Evolutionary conservation across 2,113 vertebrate genomes (phyloP).

Genomic region (Calyptommatus sinebrachiatus): DNA sequence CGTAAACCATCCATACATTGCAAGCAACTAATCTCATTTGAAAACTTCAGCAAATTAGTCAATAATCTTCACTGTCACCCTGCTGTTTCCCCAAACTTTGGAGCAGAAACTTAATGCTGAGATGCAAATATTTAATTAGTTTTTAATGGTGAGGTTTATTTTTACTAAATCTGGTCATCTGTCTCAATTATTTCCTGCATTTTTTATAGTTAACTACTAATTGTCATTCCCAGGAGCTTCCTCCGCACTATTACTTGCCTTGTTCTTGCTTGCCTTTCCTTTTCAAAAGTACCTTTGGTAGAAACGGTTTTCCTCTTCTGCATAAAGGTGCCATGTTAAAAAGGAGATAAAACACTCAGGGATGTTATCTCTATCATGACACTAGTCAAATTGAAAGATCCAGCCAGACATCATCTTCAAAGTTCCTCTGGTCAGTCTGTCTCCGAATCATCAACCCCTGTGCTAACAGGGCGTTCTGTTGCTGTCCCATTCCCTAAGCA

Average conservation of each 20-base stretch:
- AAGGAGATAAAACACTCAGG: background rate
- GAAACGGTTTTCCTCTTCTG: conserved; percentile 8
- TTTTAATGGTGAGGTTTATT: conserved; percentile 64
- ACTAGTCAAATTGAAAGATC: background rate
- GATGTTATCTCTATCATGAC: background rate
- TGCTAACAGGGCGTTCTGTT: background rate
- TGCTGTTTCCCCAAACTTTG: conserved; percentile 62
- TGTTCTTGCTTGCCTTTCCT: conserved; percentile 42
- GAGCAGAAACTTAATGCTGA: conserved; percentile 65
- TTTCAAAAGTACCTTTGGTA: conserved; percentile 15
- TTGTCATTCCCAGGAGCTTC: conserved; percentile 45
- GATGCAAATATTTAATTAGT: conserved; percentile 69
- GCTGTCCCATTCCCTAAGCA: background rate
- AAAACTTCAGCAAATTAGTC: conserved; percentile 68
- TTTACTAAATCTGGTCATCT: conserved; percentile 65
- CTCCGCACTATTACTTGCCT: conserved; percentile 23
- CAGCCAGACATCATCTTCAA: background rate
- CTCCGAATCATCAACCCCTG: background rate
- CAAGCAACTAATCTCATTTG: conserved; percentile 62
- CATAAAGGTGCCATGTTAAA: background rate
- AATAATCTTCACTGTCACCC: conserved; percentile 69
- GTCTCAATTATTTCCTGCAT: conserved; percentile 58
- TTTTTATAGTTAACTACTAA: conserved; percentile 63
- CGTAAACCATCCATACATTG: conserved; percentile 59
- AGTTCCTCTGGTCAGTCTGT: background rate